Conservation (phyloP, 2,888 invertebrate species). For the Auanema freiburgensis region DNA sequence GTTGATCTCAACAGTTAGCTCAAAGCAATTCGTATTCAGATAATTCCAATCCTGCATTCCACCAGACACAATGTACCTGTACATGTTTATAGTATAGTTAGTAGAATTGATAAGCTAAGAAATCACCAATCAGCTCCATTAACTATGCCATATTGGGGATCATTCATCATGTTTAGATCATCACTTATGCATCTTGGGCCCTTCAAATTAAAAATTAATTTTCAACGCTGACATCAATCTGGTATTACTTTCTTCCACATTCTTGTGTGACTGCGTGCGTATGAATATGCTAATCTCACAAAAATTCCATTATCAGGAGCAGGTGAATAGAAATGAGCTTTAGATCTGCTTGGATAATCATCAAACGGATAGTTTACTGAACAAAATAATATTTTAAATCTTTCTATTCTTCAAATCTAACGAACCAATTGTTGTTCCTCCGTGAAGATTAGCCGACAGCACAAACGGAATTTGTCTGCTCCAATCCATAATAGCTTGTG, state of each 20-base stretch:
- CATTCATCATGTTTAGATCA: conserved; percentile 66
- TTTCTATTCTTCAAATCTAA: conserved; percentile 1
- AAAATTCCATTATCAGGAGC: conserved; percentile 57
- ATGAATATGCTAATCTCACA: conserved; percentile 57
- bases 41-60: conserved; percentile 99
- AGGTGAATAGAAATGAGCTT: conserved; percentile 36
- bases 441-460: conserved; percentile 62
- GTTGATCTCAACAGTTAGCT: conserved; percentile 85
- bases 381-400: conserved; percentile 9
- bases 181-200: conserved; percentile 53
- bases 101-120: neutral
- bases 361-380: conserved; percentile 87
- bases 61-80: conserved; percentile 70
- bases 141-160: conserved; percentile 83
- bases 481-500: conserved; percentile 65
- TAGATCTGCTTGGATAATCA: conserved; percentile 72
- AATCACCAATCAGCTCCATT: conserved; percentile 90
- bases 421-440: conserved; percentile 79
- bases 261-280: conserved; percentile 51
- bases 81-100: neutral
- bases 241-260: conserved; percentile 47
- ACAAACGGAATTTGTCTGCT: conserved; percentile 53
- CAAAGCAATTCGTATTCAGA: conserved; percentile 84
- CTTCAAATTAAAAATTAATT: conserved; percentile 18
- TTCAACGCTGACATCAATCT: neutral